Percentiles rank a stretch among this genome's conserved stretches.
Evolutionary conservation across 2,797 vertebrate genomes (phyloP).

Genomic region (Eulemur mongoz): DNA sequence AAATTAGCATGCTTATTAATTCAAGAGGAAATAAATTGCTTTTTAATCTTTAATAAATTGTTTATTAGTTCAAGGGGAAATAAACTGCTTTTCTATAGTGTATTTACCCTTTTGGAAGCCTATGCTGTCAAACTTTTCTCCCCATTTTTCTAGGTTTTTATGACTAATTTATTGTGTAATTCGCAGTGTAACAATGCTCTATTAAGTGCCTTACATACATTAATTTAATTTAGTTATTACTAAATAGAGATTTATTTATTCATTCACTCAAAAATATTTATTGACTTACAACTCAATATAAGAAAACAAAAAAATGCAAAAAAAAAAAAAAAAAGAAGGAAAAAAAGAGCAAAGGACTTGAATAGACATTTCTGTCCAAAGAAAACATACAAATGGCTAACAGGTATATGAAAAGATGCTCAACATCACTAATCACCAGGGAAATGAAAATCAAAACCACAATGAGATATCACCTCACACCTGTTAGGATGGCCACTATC

Average conservation of each 20-base stretch:
- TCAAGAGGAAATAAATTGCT: background rate
- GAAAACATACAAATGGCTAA: background rate
- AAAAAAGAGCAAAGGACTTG: background rate
- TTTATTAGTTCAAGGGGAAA: background rate
- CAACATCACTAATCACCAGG: background rate
- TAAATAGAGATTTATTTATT: background rate
- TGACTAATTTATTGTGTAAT: background rate
- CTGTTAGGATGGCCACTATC: background rate
- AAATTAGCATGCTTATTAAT: background rate
- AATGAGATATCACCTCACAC: background rate
- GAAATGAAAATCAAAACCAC: background rate
- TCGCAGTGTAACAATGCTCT: background rate
- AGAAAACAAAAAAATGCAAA: background rate
- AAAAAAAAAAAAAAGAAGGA: background rate
- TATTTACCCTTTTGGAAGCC: background rate
- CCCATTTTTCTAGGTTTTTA: background rate
- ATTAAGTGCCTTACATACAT: background rate
- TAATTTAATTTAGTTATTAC: background rate
- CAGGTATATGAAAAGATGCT: background rate
- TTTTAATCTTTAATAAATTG: background rate
- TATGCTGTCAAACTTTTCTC: background rate
- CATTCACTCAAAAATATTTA: background rate
- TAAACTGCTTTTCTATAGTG: background rate
- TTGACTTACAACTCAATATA: background rate
- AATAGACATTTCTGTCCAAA: background rate